These are phyloP conservation scores for Zonitis immaculata DNA, from an alignment of 2,888 invertebrate species.

Conservation along the genomic window DNA sequence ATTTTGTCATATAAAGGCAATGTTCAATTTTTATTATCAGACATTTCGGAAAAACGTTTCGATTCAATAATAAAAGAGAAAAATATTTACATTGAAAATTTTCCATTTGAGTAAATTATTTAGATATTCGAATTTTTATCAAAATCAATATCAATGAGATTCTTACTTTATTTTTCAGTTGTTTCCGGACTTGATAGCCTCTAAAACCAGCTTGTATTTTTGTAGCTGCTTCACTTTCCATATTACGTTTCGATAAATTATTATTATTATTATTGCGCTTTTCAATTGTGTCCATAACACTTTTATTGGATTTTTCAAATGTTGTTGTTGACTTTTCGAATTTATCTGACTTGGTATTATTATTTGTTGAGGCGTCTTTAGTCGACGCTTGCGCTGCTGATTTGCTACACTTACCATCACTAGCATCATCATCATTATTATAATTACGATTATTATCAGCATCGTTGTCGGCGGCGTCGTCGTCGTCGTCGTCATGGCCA, in stretches of 20 bases:
- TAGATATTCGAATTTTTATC: neutral
- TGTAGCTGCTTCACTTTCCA: constrained; percentile 55
- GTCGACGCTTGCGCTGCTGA: constrained; percentile 37
- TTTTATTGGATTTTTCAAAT: constrained; percentile 7
- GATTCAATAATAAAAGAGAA: neutral
- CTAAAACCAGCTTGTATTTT: constrained; percentile 67
- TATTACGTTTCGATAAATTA: constrained; percentile 29
- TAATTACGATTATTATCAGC: constrained; percentile 3
- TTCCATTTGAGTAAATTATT: neutral
- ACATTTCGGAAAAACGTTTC: too few relatives aligned
- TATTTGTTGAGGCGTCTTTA: constrained; percentile 35
- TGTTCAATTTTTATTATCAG: too few relatives aligned
- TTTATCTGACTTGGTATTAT: constrained; percentile 18
- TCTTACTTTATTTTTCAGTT: constrained; percentile 46
- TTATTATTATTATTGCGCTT: constrained; percentile 30
- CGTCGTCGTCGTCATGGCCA: constrained; percentile 6
- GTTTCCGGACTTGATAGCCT: constrained; percentile 57
- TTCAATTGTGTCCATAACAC: constrained; percentile 30
- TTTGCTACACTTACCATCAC: constrained; percentile 6
- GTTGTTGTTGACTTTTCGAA: constrained; percentile 28
- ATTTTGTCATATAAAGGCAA: too few relatives aligned
- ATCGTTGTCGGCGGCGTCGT: constrained; percentile 5
- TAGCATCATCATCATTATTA: constrained; percentile 2
- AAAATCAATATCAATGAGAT: too few relatives aligned
- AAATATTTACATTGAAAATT: too few relatives aligned